A percentile compares a stretch with the other conserved stretches of the same genome.
Evolutionary conservation across 2,797 vertebrate genomes (phyloP).

Genomic region (Pseudotriccus pelzelni): DNA sequence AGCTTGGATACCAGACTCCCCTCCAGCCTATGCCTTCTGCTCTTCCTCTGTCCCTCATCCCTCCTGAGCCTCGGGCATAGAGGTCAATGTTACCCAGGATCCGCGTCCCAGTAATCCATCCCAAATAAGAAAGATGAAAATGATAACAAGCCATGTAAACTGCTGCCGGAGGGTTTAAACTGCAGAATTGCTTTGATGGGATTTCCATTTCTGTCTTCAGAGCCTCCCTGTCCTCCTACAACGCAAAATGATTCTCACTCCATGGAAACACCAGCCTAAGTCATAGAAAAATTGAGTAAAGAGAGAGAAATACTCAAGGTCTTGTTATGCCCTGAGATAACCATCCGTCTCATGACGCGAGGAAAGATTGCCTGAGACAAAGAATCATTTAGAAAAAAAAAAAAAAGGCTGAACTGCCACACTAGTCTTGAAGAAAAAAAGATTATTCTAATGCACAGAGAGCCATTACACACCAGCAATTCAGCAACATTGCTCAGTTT

Average conservation of each 20-base stretch:
- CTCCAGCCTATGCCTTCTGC: background rate
- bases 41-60: background rate
- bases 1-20: background rate
- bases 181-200: background rate
- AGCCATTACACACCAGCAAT: constrained; percentile 22
- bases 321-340: constrained; percentile 41
- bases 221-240: background rate
- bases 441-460: constrained; percentile 20
- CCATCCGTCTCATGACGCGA: constrained; percentile 41
- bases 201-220: constrained; percentile 27
- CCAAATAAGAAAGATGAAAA: constrained; percentile 1
- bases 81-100: background rate
- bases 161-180: background rate
- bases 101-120: background rate
- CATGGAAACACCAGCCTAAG: background rate
- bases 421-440: constrained; percentile 47
- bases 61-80: background rate
- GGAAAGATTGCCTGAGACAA: constrained; percentile 46
- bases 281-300: constrained; percentile 11
- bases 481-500: background rate
- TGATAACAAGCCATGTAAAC: background rate
- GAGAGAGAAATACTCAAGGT: constrained; percentile 43
- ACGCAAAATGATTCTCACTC: background rate
- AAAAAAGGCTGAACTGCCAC: constrained; percentile 19
- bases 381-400: background rate